phyloP scores from a whole-genome alignment of 1,140 invertebrate species.

The Drosophila subobscura region DNA sequence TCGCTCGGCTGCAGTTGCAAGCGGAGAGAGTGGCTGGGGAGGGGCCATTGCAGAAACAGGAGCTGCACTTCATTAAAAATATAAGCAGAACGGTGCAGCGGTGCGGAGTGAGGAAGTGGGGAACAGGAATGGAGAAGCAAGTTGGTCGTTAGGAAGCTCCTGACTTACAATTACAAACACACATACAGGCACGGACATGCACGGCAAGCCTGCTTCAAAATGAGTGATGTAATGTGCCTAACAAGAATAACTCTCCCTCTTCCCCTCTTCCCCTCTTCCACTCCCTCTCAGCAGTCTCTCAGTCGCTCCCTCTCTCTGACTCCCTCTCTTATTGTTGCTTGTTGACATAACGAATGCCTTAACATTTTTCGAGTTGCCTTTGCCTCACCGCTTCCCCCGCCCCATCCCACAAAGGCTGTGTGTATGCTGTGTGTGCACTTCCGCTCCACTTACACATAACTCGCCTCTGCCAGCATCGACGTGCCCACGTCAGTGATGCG shows the following conservation, averaged over 20 bases:
- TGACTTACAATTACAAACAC: constrained; percentile 69
- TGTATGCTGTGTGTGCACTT: constrained; percentile 49
- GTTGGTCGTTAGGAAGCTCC: constrained; percentile 63
- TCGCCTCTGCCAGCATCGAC: constrained; percentile 46
- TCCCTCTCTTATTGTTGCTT: constrained; percentile 64
- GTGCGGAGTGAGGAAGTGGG: too few species aligned
- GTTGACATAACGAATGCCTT: constrained; percentile 80
- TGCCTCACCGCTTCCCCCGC: background rate
- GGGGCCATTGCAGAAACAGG: constrained; percentile 8
- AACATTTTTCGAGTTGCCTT: constrained; percentile 66
- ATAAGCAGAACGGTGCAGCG: background rate
- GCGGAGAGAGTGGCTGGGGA: background rate
- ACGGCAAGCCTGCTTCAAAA: constrained; percentile 42
- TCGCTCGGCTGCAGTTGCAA: constrained; percentile 63
- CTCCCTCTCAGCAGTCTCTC: constrained; percentile 1
- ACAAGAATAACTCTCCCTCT: constrained; percentile 34
- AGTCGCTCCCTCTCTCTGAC: constrained; percentile 3
- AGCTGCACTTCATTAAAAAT: constrained; percentile 74
- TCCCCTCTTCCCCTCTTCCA: background rate
- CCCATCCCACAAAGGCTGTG: constrained; percentile 1
- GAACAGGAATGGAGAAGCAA: constrained; percentile 12
- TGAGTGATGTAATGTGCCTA: constrained; percentile 78
- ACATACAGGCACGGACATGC: constrained; percentile 29
- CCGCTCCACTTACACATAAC: constrained; percentile 77
- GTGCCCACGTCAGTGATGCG: constrained; percentile 1